phyloP scores from a whole-genome alignment of 1,140 invertebrate genomes.

The Meloidogyne hapla region DNA sequence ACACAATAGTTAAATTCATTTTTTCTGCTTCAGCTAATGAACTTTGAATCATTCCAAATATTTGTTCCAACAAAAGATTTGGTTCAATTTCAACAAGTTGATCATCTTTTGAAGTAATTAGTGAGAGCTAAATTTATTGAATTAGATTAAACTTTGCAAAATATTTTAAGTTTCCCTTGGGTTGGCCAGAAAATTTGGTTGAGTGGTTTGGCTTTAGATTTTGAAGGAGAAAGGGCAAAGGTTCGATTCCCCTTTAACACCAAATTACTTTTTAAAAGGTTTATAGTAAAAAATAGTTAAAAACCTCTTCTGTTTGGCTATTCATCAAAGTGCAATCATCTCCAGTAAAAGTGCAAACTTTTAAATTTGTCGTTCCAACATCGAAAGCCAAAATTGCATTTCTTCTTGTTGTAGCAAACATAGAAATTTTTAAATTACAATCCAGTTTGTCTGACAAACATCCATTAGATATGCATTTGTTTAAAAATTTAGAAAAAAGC shows the following conservation, averaged over 20 bases:
- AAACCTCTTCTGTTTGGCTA: background rate
- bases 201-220: too few relatives aligned
- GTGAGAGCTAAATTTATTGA: too few relatives aligned
- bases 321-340: background rate
- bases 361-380: conserved; percentile 25
- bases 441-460: too few relatives aligned
- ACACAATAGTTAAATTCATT: background rate
- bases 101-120: conserved; percentile 14
- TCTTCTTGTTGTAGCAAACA: background rate
- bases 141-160: too few relatives aligned
- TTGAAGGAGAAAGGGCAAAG: too few relatives aligned
- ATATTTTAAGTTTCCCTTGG: too few relatives aligned
- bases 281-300: background rate
- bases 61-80: conserved; percentile 76
- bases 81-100: conserved; percentile 80
- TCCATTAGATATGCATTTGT: too few relatives aligned
- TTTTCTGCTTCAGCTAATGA: conserved; percentile 62
- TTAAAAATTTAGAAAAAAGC: too few relatives aligned
- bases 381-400: conserved; percentile 13
- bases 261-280: background rate
- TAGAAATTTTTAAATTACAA: background rate
- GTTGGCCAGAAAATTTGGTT: too few relatives aligned
- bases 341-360: background rate
- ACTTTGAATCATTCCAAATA: conserved; percentile 72
- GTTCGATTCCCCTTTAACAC: too few relatives aligned